Percentiles rank a stretch among this genome's conserved stretches.
These are phyloP conservation scores for Clarias magur DNA, from an alignment of 2,113 vertebrate species.

Conservation along the genomic window DNA sequence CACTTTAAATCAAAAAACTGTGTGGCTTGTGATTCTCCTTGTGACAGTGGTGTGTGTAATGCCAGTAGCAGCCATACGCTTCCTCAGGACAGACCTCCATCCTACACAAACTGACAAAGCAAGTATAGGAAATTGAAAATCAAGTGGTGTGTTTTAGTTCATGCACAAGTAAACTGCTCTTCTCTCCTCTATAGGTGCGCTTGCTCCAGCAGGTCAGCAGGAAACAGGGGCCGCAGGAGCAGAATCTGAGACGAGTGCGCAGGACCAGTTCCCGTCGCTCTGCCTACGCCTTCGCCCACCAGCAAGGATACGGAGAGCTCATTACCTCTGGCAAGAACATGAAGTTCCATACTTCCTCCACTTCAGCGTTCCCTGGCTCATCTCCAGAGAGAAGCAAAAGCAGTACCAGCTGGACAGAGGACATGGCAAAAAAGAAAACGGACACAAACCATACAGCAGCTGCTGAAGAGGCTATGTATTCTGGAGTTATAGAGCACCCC, in stretches of 20 bases:
- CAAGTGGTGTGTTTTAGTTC: not conserved
- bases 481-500: constrained; percentile 1
- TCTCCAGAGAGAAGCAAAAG: constrained; percentile 60
- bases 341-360: constrained; percentile 63
- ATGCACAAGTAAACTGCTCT: not conserved
- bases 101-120: constrained; percentile 80
- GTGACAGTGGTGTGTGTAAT: constrained; percentile 77
- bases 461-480: constrained; percentile 11
- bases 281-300: constrained; percentile 82
- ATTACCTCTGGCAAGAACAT: constrained; percentile 84
- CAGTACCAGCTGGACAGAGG: constrained; percentile 71
- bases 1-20: constrained; percentile 72
- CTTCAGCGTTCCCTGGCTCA: constrained; percentile 57
- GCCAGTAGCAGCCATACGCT: constrained; percentile 72
- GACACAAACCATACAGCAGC: constrained; percentile 48
- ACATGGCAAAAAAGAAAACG: constrained; percentile 64
- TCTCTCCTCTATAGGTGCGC: constrained; percentile 68
- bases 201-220: constrained; percentile 72
- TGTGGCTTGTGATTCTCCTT: constrained; percentile 82
- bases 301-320: constrained; percentile 81
- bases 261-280: constrained; percentile 80
- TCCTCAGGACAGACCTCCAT: constrained; percentile 73
- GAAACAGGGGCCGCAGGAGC: constrained; percentile 68
- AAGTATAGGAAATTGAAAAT: constrained; percentile 25
- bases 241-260: constrained; percentile 69